A percentile compares a stretch with the other conserved stretches of the same genome.
Evolutionary conservation across 2,797 vertebrate species (phyloP).

Genomic region (Leptoclinus maculatus): DNA sequence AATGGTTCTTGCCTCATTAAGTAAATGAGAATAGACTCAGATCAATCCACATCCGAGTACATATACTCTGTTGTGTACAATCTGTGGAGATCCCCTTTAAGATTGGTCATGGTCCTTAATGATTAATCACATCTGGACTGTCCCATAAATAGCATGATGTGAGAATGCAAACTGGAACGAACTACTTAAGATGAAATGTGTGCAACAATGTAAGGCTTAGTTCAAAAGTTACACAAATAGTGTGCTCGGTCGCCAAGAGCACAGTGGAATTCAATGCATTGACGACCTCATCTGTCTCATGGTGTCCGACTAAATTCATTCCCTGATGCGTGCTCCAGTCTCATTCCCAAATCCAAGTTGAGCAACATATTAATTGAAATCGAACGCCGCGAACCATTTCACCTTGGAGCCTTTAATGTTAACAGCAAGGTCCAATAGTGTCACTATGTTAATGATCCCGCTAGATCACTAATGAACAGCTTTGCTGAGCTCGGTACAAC

Average conservation of each 20-base stretch:
- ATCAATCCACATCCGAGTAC: neutral
- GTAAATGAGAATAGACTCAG: neutral
- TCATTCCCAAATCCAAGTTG: slow-evolving; percentile 73
- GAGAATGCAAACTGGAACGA: slow-evolving; percentile 8
- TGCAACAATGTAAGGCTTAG: slow-evolving; percentile 36
- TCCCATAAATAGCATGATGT: neutral
- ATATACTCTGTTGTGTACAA: neutral
- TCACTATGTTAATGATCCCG: slow-evolving; percentile 77
- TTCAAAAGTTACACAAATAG: slow-evolving; percentile 72
- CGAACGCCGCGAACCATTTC: slow-evolving; percentile 71
- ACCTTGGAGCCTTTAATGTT: slow-evolving; percentile 73
- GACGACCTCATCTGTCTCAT: slow-evolving; percentile 79
- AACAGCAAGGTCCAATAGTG: slow-evolving; percentile 69
- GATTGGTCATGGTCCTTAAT: neutral
- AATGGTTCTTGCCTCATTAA: neutral
- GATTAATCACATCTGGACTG: slow-evolving; percentile 13
- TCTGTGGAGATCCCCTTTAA: neutral
- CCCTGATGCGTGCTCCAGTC: slow-evolving; percentile 67
- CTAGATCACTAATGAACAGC: slow-evolving; percentile 75
- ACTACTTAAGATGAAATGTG: slow-evolving; percentile 29
- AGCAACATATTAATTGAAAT: slow-evolving; percentile 83
- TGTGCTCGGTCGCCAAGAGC: slow-evolving; percentile 60
- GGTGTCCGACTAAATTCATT: slow-evolving; percentile 78
- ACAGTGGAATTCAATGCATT: slow-evolving; percentile 83
- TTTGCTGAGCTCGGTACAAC: slow-evolving; percentile 72